phyloP scores from a whole-genome alignment of 2,113 vertebrate genomes.

The Myotis lucifugus region DNA sequence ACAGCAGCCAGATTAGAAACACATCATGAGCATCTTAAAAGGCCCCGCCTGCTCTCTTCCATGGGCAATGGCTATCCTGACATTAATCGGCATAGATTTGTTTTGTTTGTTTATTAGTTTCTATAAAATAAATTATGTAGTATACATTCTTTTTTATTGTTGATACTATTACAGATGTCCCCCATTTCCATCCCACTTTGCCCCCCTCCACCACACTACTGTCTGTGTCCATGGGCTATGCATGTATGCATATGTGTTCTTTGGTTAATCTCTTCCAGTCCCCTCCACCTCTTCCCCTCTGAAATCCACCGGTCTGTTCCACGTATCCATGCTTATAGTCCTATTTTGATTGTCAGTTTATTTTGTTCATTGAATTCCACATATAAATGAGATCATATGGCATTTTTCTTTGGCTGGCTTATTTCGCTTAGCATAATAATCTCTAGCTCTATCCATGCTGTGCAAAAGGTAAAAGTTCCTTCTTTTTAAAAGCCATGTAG shows the following conservation, averaged over 20 bases:
- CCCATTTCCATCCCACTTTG: neutral
- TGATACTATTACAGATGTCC: neutral
- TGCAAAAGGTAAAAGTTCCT: neutral
- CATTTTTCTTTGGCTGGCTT: neutral
- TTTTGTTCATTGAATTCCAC: neutral
- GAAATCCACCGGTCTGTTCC: neutral
- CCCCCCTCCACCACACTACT: neutral
- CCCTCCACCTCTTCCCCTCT: neutral
- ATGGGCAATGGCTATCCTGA: neutral
- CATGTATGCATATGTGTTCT: neutral
- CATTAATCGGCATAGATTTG: neutral
- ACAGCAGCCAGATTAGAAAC: neutral
- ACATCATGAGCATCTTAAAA: neutral
- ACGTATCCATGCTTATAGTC: neutral
- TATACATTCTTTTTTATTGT: neutral
- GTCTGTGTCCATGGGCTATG: neutral
- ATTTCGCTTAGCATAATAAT: neutral
- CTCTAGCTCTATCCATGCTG: neutral
- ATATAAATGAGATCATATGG: neutral
- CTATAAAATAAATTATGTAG: neutral
- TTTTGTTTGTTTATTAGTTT: neutral
- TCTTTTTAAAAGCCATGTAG: neutral
- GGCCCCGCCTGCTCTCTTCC: accelerated
- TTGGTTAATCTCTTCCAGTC: neutral
- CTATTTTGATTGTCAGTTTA: neutral